Evolutionary conservation across 2,113 vertebrate species (phyloP), one percentile per base, ranked within the genome.

Genomic region (Microcebus tavaratra): DNA sequence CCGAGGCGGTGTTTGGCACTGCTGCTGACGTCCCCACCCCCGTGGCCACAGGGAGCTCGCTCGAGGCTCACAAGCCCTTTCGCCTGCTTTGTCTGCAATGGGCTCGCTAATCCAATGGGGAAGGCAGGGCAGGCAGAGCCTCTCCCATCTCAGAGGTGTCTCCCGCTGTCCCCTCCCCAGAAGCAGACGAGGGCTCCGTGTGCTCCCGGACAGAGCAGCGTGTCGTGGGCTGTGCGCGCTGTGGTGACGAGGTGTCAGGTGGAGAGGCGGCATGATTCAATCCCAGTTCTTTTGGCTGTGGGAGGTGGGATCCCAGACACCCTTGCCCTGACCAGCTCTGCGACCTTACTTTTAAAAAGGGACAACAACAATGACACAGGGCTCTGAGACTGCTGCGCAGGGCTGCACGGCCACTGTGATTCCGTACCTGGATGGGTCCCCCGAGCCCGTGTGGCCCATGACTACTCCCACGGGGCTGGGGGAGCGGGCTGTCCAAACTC

Each of bases 321-420:
- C 27, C 53, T 65, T 21, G 59, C 29, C 57, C 4, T 34, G 34
- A n/a, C 83, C 10, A 76, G 73, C 15, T 70, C 34, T 93, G 45
- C 55, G 90, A 36, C 57, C 70, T 93, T 80, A 36, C 31, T 72
- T 97, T 79, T 53, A 82, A 85, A 48, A 50, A 50, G 27, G 45
- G 45, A 34, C 15, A 50, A 8, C 50, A 23, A 25, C 45, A 65
- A 1, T 15, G n/a, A 68, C 45, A 31, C 17, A 87, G 84, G 45
- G 34, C 34, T 87, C 50, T 10, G 25, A 59, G 48, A 91, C 67
- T 36, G 21, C 45, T 85, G 0, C 0, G 0, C 50, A 55, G 82
- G 36, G 25, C 63, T 1, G 1, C 5, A 13, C 80, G 0, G 0
- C 80, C 12, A 3, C 31, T 73, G 3, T 39, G 76, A 68, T 53